These are phyloP conservation scores for Drosophila nigritarsus DNA, from an alignment of 2,888 invertebrate genomes.

Conservation along the genomic window DNA sequence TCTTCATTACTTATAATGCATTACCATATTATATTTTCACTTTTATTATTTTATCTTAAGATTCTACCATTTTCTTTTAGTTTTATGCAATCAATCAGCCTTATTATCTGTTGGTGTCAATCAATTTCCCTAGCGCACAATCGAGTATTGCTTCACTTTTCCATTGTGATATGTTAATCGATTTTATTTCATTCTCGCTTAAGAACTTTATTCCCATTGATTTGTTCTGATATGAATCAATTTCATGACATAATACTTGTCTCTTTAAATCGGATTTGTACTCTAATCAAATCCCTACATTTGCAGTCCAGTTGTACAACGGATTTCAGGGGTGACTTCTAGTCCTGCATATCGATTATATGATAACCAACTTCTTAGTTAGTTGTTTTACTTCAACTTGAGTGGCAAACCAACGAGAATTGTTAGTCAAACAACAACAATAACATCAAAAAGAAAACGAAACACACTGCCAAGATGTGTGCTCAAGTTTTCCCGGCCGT, in stretches of 20 bases:
- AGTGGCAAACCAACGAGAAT: conserved; percentile 51
- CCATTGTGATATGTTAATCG: background rate
- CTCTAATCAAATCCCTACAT: background rate
- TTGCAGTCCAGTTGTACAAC: background rate
- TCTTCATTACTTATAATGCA: background rate
- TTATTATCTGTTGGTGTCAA: background rate
- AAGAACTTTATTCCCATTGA: background rate
- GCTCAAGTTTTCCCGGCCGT: conserved; percentile 43
- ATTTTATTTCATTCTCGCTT: background rate
- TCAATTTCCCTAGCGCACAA: background rate
- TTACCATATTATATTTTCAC: rapidly evolving
- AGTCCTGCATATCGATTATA: conserved; percentile 3
- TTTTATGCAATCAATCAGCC: no score
- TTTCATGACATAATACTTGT: background rate
- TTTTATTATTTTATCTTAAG: background rate
- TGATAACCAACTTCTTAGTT: conserved; percentile 17
- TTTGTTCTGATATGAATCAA: background rate
- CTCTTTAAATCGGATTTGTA: background rate
- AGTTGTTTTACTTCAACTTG: conserved; percentile 24
- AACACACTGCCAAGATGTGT: conserved; percentile 51
- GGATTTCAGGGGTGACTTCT: background rate
- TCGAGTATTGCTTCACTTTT: background rate
- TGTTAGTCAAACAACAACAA: conserved; percentile 50
- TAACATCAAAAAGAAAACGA: conserved; percentile 26
- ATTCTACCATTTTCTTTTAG: no score